Conservation (phyloP, 2,113 vertebrate genomes). For the Eptesicus fuscus region DNA sequence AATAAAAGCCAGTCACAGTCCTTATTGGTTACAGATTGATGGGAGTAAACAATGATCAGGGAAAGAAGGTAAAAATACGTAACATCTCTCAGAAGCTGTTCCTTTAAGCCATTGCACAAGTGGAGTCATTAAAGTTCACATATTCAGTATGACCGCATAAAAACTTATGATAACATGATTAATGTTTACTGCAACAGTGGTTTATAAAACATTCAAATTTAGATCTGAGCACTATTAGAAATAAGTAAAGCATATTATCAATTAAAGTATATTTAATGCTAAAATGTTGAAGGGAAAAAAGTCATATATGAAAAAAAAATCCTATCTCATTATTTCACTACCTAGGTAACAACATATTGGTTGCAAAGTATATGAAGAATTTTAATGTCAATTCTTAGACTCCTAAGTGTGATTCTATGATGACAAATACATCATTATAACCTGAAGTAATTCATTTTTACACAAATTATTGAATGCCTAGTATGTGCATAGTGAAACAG, state of each 20-base stretch:
- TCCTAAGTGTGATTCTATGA: neutral
- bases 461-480: neutral
- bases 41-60: neutral
- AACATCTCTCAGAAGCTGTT: neutral
- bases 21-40: neutral
- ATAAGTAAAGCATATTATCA: neutral
- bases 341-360: neutral
- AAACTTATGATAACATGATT: neutral
- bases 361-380: neutral
- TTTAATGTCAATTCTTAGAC: neutral
- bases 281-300: neutral
- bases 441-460: neutral
- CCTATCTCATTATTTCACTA: neutral
- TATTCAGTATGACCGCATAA: neutral
- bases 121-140: neutral
- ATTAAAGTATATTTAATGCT: slow-evolving; percentile 38
- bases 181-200: neutral
- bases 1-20: neutral
- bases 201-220: neutral
- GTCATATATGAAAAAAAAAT: neutral
- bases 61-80: slow-evolving; percentile 1
- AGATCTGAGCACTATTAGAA: neutral
- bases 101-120: neutral
- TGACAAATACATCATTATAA: neutral
- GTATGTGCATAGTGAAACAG: neutral